Percentiles rank a stretch among this genome's conserved stretches.
Conservation (phyloP, 2,113 vertebrate species). For the Serinus canaria region DNA sequence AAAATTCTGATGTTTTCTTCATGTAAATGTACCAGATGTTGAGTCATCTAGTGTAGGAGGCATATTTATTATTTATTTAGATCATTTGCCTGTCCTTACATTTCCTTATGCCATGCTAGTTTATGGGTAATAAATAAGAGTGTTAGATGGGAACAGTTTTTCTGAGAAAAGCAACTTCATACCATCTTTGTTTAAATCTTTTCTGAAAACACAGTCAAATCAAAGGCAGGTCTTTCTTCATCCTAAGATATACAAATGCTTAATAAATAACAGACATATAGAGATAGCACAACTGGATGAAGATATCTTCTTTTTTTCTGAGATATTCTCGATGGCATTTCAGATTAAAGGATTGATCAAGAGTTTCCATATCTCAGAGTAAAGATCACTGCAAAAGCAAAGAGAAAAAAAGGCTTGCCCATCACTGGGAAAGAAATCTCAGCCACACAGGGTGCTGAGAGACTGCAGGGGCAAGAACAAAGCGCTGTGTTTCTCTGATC, state of each 20-base stretch:
- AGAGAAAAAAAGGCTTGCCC: neutral
- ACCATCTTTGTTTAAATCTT: neutral
- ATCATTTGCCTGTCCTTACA: slow-evolving; percentile 26
- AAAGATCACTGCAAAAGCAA: neutral
- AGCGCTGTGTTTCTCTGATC: neutral
- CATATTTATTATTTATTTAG: slow-evolving; percentile 48
- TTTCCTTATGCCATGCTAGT: neutral
- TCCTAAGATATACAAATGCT: neutral
- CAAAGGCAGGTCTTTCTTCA: neutral
- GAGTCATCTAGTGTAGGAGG: slow-evolving; percentile 9
- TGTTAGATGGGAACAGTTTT: neutral
- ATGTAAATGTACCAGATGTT: slow-evolving; percentile 60
- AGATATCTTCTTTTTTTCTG: neutral
- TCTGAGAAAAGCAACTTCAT: neutral
- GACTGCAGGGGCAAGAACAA: neutral
- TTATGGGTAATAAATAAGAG: slow-evolving; percentile 8
- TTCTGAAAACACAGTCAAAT: neutral
- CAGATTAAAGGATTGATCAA: neutral
- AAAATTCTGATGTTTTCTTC: slow-evolving; percentile 10
- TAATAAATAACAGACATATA: neutral
- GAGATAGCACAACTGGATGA: neutral
- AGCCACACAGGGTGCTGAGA: neutral
- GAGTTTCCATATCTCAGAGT: neutral
- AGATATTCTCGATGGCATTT: neutral
- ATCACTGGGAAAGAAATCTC: neutral